Conservation (phyloP, 2,888 invertebrate species). For the Achlya flavicornis region DNA sequence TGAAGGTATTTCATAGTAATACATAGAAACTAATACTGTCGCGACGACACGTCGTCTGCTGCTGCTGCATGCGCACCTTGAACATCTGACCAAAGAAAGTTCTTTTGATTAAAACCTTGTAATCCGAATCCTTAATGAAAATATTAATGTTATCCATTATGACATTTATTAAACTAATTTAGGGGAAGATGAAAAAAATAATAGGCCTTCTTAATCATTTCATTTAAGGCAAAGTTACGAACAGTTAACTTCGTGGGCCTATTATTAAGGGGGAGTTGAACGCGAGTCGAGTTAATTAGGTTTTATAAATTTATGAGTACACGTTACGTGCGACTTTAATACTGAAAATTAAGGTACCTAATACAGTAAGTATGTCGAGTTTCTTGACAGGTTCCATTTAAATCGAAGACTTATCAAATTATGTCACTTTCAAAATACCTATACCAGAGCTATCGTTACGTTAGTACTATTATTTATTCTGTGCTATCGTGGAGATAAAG, state of each 20-base stretch:
- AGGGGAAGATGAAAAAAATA: background rate
- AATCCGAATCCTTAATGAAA: background rate
- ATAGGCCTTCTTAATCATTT: slow-evolving; percentile 4
- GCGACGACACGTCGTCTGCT: too few relatives aligned
- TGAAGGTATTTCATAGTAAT: too few relatives aligned
- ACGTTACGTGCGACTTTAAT: background rate
- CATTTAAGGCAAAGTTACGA: background rate
- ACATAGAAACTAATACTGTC: too few relatives aligned
- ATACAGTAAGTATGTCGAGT: background rate
- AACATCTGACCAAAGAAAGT: too few relatives aligned
- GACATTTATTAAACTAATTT: background rate
- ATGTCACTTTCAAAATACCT: too few relatives aligned
- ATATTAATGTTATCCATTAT: background rate
- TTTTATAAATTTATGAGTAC: background rate
- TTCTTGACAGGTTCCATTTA: too few relatives aligned
- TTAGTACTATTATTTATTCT: too few relatives aligned
- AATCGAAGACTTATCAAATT: too few relatives aligned
- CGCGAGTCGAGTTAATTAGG: background rate
- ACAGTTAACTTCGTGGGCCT: background rate
- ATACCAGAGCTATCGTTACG: too few relatives aligned
- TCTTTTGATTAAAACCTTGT: background rate
- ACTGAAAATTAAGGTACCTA: background rate
- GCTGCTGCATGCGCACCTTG: too few relatives aligned
- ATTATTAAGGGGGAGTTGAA: slow-evolving; percentile 2
- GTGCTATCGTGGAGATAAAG: too few relatives aligned